phyloP scores from a whole-genome alignment of 2,888 invertebrate species.

The Noctua fimbriata region DNA sequence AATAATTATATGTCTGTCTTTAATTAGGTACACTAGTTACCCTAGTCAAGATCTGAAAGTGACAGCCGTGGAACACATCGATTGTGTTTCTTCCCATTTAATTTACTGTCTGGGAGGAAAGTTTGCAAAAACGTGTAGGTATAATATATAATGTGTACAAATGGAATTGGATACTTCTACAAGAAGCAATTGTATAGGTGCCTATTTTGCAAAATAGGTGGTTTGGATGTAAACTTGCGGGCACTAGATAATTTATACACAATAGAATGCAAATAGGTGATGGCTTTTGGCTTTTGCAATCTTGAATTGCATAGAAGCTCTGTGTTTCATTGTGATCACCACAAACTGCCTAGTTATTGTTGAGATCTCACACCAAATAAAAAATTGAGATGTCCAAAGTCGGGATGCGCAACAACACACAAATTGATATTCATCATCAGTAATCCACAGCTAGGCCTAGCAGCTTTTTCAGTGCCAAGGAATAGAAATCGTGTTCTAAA shows the following conservation, averaged over 20 bases:
- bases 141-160: not conserved
- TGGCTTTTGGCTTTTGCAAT: slow-evolving; percentile 1
- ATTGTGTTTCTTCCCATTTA: slow-evolving; percentile 10
- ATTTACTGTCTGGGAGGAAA: not conserved
- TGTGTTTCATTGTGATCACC: not conserved
- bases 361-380: too few relatives aligned
- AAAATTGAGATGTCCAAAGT: not conserved
- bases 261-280: not conserved
- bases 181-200: not conserved
- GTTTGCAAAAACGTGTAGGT: not conserved
- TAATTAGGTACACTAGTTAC: not conserved
- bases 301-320: not conserved
- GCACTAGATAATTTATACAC: not conserved
- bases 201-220: not conserved
- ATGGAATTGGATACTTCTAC: not conserved
- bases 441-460: not conserved
- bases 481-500: not conserved
- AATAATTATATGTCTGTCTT: not conserved
- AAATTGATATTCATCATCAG: not conserved
- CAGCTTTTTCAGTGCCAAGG: not conserved
- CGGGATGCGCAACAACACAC: not conserved
- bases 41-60: not conserved
- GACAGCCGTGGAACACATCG: not conserved
- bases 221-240: not conserved
- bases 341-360: not conserved